Base-by-base conservation (phyloP, 2,888 invertebrate genomes). In the Disparrhopalites patrizii region DNA sequence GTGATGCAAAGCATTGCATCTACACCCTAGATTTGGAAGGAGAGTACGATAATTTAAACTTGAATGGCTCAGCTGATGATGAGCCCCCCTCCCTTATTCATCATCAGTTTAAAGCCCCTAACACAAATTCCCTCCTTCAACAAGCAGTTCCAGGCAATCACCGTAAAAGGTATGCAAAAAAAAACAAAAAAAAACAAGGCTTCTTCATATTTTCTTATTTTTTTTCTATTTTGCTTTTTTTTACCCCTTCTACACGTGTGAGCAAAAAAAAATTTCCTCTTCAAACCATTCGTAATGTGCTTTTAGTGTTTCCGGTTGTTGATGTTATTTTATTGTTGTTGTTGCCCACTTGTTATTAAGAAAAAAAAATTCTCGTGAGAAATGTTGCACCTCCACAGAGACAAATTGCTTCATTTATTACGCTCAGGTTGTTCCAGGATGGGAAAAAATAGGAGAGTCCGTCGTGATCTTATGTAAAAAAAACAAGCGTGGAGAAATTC, bases 81-180 rank as follows among this genome's bases (percentile, higher is more conserved):
- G 72, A 69, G 67, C 69, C 74, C 65, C 71, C 73, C 28, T 68
- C 68, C 33, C 36, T 66, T 23, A 64, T 65, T 70, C 74, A 73
- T 70, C 72, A 72, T 73, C 72, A 71, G 69, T 72, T 70, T 51
- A 74, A 74, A 61, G 62, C 70, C 60, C 68, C 69, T 15, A 61
- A 23, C 23, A 28, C 61, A 25, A 60, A 50, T 43, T 25, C 57
- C 5, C 31, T 61, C 36, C 18, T 36, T 13, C 43, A 58, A 30
- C 43, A 82, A 76, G 81, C 83, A 77, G 84, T 83, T 4, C 82
- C 83, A 36, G 83, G 83, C 72, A 82, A 83, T 69, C 86, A 87
- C 77, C 83, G 88, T 57, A 84, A 86, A 76, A 83, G 86, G 75
- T 75, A 63, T 56, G 63, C 31, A 54, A 51, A 28, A 40, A 52